Conservation (phyloP, 2,113 vertebrate genomes). For the Agelaius phoeniceus region DNA sequence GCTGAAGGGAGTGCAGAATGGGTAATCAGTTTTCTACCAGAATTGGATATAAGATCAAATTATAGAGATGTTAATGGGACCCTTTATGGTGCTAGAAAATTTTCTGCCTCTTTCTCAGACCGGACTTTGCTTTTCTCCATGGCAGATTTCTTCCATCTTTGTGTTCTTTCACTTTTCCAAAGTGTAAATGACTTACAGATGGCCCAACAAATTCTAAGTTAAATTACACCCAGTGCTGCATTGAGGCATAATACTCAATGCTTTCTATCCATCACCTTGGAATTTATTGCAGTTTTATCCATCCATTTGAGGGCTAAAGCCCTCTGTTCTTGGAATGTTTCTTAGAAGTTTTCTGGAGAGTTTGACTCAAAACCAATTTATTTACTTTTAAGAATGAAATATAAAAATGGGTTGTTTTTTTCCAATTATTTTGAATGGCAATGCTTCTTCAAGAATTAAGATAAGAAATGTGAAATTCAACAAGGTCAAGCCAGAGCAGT, state of each 20-base stretch:
- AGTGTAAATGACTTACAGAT: not conserved
- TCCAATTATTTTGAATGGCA: not conserved
- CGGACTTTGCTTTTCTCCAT: not conserved
- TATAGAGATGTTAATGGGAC: constrained; percentile 35
- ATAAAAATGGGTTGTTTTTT: not conserved
- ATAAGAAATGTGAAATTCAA: not conserved
- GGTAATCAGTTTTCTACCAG: constrained; percentile 38
- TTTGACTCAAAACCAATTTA: not conserved
- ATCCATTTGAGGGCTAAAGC: not conserved
- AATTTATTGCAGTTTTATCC: not conserved
- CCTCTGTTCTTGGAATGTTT: not conserved
- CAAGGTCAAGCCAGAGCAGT: not conserved
- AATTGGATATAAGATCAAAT: constrained; percentile 44
- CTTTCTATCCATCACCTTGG: not conserved
- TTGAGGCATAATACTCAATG: not conserved
- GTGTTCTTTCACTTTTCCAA: not conserved
- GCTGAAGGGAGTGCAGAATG: constrained; percentile 41
- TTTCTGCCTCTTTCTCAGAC: not conserved
- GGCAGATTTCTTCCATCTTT: not conserved
- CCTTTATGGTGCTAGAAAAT: constrained; percentile 12
- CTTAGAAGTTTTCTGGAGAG: not conserved
- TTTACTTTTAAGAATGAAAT: not conserved
- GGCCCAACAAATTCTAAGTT: not conserved
- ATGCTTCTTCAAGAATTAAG: not conserved
- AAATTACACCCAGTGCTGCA: not conserved